Base-by-base conservation (phyloP, 2,797 vertebrate species). In the Gambelia wislizenii region DNA sequence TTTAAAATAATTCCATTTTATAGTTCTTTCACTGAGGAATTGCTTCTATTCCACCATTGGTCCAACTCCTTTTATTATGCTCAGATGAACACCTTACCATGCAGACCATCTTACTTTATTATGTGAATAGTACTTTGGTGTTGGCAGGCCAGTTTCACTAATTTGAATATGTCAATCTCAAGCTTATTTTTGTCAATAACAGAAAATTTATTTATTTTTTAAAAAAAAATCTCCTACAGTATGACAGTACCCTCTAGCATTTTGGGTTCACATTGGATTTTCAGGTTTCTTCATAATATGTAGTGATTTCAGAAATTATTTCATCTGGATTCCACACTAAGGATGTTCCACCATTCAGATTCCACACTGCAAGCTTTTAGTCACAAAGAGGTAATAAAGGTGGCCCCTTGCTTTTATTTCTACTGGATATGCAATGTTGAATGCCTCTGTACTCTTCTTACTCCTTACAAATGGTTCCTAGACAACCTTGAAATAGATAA, bases 201-300 rank as follows among this genome's bases (percentile, higher is more conserved):
- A 52, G 25, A 61, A 72, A 77, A 67, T 72, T 12, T 0, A 69
- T 67, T n/a, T n/a, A n/a, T n/a, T n/a, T n/a, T n/a, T n/a, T 67
- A 79, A 89, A 70, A 36, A 5, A 72, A 16, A 36, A 36, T 13
- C 3, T 78, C n/a, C 47, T 78, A 49, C 76, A 88, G 85, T 84
- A 42, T 33, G 64, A 39, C 70, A 78, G 52, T 9, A 87, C 56
- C 6, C 49, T 49, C 56, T 91, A 85, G n/a, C 89, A 90, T 95
- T 94, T 82, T 92, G 87, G 87, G 86, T 88, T 85, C 67, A 87
- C 85, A 81, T 87, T 91, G 70, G 91, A 86, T 42, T 61, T 88
- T 85, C 22, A 64, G 47, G 87, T 94, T 30, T 20, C 75, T 89
- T 74, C 78, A 16, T 89, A 90, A 90, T 64, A 83, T 12, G 33